Percentiles rank a stretch among this genome's conserved stretches.
These are phyloP conservation scores for Athalia cordata DNA, from an alignment of 2,888 invertebrate genomes.

Conservation along the genomic window DNA sequence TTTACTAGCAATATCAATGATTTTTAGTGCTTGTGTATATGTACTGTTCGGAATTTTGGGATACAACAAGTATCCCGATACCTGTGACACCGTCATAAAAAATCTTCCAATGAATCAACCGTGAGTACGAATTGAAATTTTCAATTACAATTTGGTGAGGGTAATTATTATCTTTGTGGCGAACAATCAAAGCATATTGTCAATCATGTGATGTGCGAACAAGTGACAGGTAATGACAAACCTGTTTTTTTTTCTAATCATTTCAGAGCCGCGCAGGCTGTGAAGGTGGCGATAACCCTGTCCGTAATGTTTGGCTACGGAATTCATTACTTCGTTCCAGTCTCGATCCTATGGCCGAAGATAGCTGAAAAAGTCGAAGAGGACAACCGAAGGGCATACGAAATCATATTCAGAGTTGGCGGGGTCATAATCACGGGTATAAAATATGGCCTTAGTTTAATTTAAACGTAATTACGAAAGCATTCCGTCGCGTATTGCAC, in stretches of 20 bases:
- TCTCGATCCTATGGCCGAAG: constrained; percentile 78
- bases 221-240: too few relatives aligned
- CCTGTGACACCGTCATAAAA: constrained; percentile 86
- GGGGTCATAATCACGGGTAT: constrained; percentile 65
- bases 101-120: constrained; percentile 84
- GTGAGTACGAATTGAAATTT: constrained; percentile 74
- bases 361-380: constrained; percentile 69
- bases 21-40: constrained; percentile 85
- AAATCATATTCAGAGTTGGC: constrained; percentile 62
- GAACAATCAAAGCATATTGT: too few relatives aligned
- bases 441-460: constrained; percentile 12
- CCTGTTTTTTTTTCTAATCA: too few relatives aligned
- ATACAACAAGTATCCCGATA: constrained; percentile 87
- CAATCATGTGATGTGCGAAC: too few relatives aligned
- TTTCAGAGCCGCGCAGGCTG: constrained; percentile 71
- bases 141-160: background rate
- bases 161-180: too few relatives aligned
- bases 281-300: constrained; percentile 76
- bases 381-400: constrained; percentile 58
- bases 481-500: background rate
- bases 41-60: constrained; percentile 92
- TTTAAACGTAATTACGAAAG: background rate
- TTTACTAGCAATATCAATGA: constrained; percentile 89
- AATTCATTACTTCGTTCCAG: constrained; percentile 80
- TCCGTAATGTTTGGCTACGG: constrained; percentile 80